Conservation (phyloP, 2,113 vertebrate genomes). For the Mus spicilegus region DNA sequence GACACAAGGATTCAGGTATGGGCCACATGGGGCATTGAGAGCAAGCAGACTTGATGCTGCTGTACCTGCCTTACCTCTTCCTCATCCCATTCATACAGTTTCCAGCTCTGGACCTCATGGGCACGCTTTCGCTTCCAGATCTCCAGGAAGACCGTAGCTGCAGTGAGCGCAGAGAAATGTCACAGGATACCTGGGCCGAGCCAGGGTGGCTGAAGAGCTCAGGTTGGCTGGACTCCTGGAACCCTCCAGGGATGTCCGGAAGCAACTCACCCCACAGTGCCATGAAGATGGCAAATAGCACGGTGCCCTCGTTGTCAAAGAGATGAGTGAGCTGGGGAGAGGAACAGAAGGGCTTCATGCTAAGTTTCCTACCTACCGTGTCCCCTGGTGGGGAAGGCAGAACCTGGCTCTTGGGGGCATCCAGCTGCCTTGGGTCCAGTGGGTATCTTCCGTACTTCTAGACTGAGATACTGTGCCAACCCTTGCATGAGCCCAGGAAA, state of each 20-base stretch:
- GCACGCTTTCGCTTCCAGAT: conserved; percentile 94
- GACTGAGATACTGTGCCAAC: background rate
- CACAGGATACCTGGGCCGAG: background rate
- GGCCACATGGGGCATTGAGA: rapidly evolving
- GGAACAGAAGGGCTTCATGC: background rate
- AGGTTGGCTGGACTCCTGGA: background rate
- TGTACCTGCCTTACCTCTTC: conserved; percentile 89
- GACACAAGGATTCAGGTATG: background rate
- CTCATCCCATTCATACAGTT: conserved; percentile 93
- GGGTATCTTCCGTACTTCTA: background rate
- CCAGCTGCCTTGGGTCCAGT: background rate
- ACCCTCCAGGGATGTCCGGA: rapidly evolving
- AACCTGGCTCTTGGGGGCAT: background rate
- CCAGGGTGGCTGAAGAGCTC: rapidly evolving
- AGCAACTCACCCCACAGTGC: conserved; percentile 94
- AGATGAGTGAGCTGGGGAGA: conserved; percentile 90
- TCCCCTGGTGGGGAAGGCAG: no score
- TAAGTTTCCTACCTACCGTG: background rate
- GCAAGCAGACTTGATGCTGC: background rate
- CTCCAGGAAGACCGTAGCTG: conserved; percentile 96
- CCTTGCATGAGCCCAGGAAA: no score
- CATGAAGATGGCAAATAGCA: conserved; percentile 96
- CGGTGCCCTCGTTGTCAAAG: conserved; percentile 95
- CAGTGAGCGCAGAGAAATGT: background rate
- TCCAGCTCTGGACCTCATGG: conserved; percentile 88